Conservation (phyloP, 1,140 invertebrate species). For the Drosophila punjabiensis region DNA sequence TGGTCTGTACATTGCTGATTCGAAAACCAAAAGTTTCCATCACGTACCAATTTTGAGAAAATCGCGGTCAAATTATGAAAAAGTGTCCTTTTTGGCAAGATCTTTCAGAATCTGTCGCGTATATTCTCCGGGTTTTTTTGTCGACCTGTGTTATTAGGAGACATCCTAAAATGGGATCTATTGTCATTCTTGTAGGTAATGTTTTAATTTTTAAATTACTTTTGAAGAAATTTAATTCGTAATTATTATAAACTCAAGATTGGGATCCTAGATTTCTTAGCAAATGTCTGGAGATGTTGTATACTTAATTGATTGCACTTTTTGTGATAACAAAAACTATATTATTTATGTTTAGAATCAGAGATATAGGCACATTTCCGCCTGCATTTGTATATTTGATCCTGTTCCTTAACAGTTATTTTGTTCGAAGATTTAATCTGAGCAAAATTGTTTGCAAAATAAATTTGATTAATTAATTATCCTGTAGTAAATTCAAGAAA, state of each 20-base stretch:
- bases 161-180: too few relatives aligned
- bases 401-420: neutral
- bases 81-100: too few relatives aligned
- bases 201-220: neutral
- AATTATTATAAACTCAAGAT: neutral
- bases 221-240: neutral
- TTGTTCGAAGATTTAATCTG: neutral
- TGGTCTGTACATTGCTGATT: too few relatives aligned
- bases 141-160: too few relatives aligned
- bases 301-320: neutral
- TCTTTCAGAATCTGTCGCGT: too few relatives aligned
- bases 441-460: neutral
- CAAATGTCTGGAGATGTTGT: neutral
- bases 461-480: neutral
- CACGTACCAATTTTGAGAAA: too few relatives aligned
- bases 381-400: neutral
- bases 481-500: neutral
- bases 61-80: too few relatives aligned
- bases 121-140: too few relatives aligned
- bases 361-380: neutral
- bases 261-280: neutral
- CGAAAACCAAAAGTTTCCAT: too few relatives aligned
- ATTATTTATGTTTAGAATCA: neutral
- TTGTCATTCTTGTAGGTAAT: neutral
- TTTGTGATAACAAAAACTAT: neutral